Percentiles rank a stretch among this genome's conserved stretches.
phyloP scores from a whole-genome alignment of 1,140 invertebrate genomes.

The Diorhabda carinulata region DNA sequence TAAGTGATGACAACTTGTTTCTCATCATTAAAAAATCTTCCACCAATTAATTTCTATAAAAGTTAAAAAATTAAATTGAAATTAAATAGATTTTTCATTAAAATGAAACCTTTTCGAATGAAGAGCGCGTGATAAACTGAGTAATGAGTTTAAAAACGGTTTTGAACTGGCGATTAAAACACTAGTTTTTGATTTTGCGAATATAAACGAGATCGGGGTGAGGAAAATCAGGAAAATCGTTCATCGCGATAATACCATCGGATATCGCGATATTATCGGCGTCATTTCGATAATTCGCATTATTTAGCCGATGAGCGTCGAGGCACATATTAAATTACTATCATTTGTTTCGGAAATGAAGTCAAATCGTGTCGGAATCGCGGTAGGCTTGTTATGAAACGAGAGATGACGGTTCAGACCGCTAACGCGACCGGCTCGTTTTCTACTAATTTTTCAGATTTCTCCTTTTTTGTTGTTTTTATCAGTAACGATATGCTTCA shows the following conservation, averaged over 20 bases:
- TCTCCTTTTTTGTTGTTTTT: background rate
- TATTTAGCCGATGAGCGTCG: slow-evolving; percentile 39
- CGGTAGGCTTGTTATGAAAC: slow-evolving; percentile 44
- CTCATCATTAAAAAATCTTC: too few species aligned
- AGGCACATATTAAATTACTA: slow-evolving; percentile 45
- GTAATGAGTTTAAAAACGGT: slow-evolving; percentile 17
- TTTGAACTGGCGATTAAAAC: slow-evolving; percentile 15
- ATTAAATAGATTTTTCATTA: background rate
- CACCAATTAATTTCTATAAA: too few species aligned
- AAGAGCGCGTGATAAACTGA: slow-evolving; percentile 16
- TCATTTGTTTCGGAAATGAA: slow-evolving; percentile 49
- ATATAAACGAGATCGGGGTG: slow-evolving; percentile 3
- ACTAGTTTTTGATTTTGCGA: slow-evolving; percentile 16
- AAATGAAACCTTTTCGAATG: background rate
- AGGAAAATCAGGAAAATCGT: background rate
- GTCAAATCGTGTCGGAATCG: slow-evolving; percentile 45
- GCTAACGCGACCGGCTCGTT: slow-evolving; percentile 13
- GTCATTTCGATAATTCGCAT: slow-evolving; percentile 28
- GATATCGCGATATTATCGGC: background rate
- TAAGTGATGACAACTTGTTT: too few species aligned
- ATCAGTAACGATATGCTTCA: background rate
- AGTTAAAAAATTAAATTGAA: too few species aligned
- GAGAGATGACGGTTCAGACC: slow-evolving; percentile 29
- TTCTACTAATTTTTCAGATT: slow-evolving; percentile 23
- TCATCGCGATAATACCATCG: background rate